phyloP scores from a whole-genome alignment of 2,888 invertebrate genomes.

The Biston stratarius region DNA sequence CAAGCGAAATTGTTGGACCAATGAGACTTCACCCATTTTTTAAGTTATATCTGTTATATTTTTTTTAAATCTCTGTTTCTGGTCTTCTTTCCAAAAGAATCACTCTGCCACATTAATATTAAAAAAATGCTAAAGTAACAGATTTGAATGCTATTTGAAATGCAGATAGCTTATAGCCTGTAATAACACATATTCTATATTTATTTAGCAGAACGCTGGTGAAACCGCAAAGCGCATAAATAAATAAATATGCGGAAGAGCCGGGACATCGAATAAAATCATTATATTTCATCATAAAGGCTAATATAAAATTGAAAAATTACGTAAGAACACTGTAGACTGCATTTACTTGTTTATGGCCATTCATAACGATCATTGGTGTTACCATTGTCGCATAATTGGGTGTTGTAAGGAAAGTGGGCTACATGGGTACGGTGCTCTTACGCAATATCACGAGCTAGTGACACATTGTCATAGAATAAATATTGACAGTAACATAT shows the following conservation, averaged over 20 bases:
- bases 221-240: not conserved
- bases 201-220: too few species aligned
- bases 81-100: too few species aligned
- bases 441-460: slow-evolving; percentile 59
- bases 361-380: slow-evolving; percentile 40
- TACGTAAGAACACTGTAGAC: not conserved
- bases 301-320: not conserved
- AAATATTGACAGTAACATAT: slow-evolving; percentile 44
- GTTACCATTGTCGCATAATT: slow-evolving; percentile 62
- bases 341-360: slow-evolving; percentile 35
- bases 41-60: too few species aligned
- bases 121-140: too few species aligned
- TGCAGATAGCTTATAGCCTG: too few species aligned
- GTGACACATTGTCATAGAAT: slow-evolving; percentile 63
- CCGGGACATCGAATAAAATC: not conserved
- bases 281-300: not conserved
- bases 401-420: slow-evolving; percentile 61
- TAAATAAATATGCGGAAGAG: not conserved
- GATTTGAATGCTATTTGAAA: too few species aligned
- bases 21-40: too few species aligned
- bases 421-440: slow-evolving; percentile 47
- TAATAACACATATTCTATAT: too few species aligned
- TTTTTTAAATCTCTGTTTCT: too few species aligned
- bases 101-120: too few species aligned
- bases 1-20: too few species aligned